These are phyloP conservation scores for Augochlorella aurata DNA, from an alignment of 2,888 invertebrate species.

Conservation along the genomic window DNA sequence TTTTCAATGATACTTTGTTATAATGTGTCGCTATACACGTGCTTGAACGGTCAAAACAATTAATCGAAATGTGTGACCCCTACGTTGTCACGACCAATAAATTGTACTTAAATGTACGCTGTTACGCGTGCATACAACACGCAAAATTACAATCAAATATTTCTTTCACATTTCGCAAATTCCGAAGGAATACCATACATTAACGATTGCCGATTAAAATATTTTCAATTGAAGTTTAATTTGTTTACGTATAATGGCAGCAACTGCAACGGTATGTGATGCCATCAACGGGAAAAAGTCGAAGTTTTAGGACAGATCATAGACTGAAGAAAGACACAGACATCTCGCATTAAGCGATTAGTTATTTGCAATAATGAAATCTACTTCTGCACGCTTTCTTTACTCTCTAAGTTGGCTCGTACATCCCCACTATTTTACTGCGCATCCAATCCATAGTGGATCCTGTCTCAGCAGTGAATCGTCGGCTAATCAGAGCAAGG, in stretches of 20 bases:
- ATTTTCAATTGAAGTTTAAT: slow-evolving; percentile 1
- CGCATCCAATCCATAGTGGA: too few species aligned
- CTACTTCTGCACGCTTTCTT: too few species aligned
- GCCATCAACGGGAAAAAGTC: slow-evolving; percentile 2
- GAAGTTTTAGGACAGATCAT: neutral
- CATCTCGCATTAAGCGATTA: neutral
- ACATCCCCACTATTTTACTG: too few species aligned
- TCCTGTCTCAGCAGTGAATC: too few species aligned
- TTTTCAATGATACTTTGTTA: neutral
- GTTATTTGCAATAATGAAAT: too few species aligned
- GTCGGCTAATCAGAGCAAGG: too few species aligned
- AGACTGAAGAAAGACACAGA: neutral
- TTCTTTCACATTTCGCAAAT: neutral
- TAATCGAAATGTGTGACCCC: neutral
- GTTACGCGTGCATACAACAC: neutral
- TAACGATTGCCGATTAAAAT: neutral
- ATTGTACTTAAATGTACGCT: neutral
- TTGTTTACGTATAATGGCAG: neutral
- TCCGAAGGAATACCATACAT: neutral
- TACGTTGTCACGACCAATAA: neutral
- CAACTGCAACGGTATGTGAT: neutral
- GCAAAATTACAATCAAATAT: neutral
- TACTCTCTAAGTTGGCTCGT: too few species aligned
- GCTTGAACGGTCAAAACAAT: neutral
- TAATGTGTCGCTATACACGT: neutral